Conservation (phyloP, 2,888 invertebrate species). For the Phengaris arion region DNA sequence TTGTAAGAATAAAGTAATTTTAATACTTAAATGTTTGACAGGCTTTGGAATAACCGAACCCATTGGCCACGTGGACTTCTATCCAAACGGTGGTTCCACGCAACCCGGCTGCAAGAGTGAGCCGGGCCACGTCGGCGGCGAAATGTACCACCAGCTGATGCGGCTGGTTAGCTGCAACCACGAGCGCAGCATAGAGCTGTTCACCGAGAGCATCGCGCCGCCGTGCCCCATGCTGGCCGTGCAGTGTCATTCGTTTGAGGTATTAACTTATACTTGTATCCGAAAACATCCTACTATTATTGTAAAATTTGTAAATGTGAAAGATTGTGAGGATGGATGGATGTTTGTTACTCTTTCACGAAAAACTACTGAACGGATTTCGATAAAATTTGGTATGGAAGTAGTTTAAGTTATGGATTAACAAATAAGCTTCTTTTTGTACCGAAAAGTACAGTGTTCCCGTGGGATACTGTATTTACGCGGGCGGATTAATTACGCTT, state of each 20-base stretch:
- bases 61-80: conserved; percentile 94
- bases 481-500: too few relatives aligned
- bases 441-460: too few relatives aligned
- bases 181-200: conserved; percentile 89
- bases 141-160: conserved; percentile 72
- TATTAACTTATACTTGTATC: conserved; percentile 43
- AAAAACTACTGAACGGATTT: too few relatives aligned
- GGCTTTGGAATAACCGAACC: conserved; percentile 89
- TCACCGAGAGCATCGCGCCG: conserved; percentile 89
- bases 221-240: conserved; percentile 88
- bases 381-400: too few relatives aligned
- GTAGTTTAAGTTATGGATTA: too few relatives aligned
- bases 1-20: too few relatives aligned
- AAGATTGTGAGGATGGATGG: too few relatives aligned
- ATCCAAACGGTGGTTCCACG: conserved; percentile 91
- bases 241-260: conserved; percentile 88
- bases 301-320: too few relatives aligned
- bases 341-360: too few relatives aligned
- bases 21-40: conserved; percentile 39
- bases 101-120: conserved; percentile 75
- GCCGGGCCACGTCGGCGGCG: conserved; percentile 42
- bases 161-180: conserved; percentile 92
- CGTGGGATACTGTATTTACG: too few relatives aligned
- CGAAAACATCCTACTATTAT: too few relatives aligned
- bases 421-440: too few relatives aligned